Evolutionary conservation across 1,140 invertebrate species (phyloP).

Genomic region (Cyphomyrmex costatus): DNA sequence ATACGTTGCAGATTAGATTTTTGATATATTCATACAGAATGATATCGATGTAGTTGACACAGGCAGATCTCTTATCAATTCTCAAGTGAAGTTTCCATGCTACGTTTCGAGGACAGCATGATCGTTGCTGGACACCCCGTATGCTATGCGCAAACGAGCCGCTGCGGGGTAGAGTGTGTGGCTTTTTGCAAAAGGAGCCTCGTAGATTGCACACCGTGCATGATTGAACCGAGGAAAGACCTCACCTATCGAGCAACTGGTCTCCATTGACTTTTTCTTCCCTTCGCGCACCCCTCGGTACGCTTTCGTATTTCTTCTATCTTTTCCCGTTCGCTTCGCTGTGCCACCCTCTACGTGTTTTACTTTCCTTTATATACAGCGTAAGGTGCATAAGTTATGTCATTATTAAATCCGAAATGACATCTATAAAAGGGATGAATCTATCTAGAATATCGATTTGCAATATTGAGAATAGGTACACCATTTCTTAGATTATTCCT

Average conservation of each 20-base stretch:
- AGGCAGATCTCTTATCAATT: background rate
- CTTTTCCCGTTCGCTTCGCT: constrained; percentile 1
- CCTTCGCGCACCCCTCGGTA: constrained; percentile 69
- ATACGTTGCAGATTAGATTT: background rate
- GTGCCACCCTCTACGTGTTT: constrained; percentile 31
- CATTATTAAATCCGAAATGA: background rate
- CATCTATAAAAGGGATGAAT: background rate
- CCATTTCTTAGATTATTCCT: background rate
- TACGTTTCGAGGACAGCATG: background rate
- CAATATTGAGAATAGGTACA: background rate
- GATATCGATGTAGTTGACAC: background rate
- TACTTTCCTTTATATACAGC: background rate
- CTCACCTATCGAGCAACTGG: constrained; percentile 86
- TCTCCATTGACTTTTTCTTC: constrained; percentile 86
- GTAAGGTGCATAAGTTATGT: background rate
- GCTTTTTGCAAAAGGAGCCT: constrained; percentile 84
- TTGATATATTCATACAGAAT: background rate
- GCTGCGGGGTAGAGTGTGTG: constrained; percentile 67
- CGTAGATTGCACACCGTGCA: constrained; percentile 86
- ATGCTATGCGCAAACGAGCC: constrained; percentile 53
- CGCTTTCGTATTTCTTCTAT: constrained; percentile 49
- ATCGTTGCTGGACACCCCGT: constrained; percentile 23
- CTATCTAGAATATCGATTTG: background rate
- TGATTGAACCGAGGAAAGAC: constrained; percentile 83
- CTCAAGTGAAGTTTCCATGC: background rate